These are phyloP conservation scores for Lepilemur ruficaudatus DNA, from an alignment of 2,797 vertebrate genomes.

Conservation along the genomic window DNA sequence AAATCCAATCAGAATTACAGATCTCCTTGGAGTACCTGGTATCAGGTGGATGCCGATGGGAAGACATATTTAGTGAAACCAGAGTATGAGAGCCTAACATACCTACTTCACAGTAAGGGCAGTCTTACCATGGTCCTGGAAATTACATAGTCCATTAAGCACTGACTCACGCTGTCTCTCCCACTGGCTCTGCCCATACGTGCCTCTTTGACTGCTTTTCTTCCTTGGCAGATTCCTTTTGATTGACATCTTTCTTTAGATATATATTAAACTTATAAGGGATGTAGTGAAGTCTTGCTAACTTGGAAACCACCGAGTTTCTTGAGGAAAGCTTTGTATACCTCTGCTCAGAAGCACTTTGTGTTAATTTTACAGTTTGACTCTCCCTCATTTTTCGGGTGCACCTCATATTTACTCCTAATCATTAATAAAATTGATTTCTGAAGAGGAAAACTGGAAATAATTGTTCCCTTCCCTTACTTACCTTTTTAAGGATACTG, in stretches of 20 bases:
- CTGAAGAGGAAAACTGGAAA: constrained; percentile 21
- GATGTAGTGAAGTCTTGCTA: neutral
- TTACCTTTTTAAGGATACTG: neutral
- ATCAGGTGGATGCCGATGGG: neutral
- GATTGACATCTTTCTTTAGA: neutral
- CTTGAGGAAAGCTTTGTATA: neutral
- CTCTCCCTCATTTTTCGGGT: neutral
- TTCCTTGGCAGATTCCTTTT: neutral
- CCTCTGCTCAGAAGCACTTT: neutral
- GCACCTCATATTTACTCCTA: neutral
- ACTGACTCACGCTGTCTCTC: neutral
- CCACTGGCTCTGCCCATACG: neutral
- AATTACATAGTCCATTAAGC: neutral
- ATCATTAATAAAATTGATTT: neutral
- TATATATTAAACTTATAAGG: neutral
- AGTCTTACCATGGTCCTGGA: neutral
- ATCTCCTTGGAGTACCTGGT: neutral
- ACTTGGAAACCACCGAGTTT: neutral
- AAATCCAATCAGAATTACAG: neutral
- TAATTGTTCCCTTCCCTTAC: neutral
- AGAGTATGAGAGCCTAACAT: neutral
- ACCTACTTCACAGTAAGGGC: neutral
- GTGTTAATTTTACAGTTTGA: neutral
- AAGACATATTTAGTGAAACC: neutral
- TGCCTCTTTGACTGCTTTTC: neutral